phyloP scores from a whole-genome alignment of 2,888 invertebrate species.

The Cerceris ruficornis region DNA sequence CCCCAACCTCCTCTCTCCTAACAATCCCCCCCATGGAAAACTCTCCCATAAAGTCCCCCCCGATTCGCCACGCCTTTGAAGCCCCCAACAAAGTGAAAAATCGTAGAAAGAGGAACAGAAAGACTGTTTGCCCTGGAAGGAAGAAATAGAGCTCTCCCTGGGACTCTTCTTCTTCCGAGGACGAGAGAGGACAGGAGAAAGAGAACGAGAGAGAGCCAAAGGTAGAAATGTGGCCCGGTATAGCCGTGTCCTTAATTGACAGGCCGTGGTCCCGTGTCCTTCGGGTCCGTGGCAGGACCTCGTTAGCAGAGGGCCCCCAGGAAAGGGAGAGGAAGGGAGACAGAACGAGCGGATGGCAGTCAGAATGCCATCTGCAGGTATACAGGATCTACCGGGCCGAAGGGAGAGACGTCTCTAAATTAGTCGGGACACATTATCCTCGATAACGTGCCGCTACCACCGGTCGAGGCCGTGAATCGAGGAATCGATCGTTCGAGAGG shows the following conservation, averaged over 20 bases:
- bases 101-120: too few relatives aligned
- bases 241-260: conserved; percentile 82
- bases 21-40: too few relatives aligned
- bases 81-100: too few relatives aligned
- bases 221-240: conserved; percentile 80
- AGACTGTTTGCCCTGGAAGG: too few relatives aligned
- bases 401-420: conserved; percentile 79
- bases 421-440: conserved; percentile 80
- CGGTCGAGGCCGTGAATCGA: conserved; percentile 55
- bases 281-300: conserved; percentile 76
- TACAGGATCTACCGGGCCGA: conserved; percentile 65
- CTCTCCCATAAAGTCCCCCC: too few relatives aligned
- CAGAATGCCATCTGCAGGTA: conserved; percentile 70
- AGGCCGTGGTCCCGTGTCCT: conserved; percentile 78
- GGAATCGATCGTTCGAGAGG: conserved; percentile 58
- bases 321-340: conserved; percentile 49
- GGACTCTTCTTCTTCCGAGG: not conserved
- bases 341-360: conserved; percentile 61
- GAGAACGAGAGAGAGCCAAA: conserved; percentile 31
- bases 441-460: conserved; percentile 75
- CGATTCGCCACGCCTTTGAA: too few relatives aligned
- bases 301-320: conserved; percentile 67
- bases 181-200: not conserved
- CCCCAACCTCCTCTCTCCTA: too few relatives aligned
- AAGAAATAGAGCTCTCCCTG: too few relatives aligned